phyloP scores from a whole-genome alignment of 2,888 invertebrate genomes.

The Hololepta plana region DNA sequence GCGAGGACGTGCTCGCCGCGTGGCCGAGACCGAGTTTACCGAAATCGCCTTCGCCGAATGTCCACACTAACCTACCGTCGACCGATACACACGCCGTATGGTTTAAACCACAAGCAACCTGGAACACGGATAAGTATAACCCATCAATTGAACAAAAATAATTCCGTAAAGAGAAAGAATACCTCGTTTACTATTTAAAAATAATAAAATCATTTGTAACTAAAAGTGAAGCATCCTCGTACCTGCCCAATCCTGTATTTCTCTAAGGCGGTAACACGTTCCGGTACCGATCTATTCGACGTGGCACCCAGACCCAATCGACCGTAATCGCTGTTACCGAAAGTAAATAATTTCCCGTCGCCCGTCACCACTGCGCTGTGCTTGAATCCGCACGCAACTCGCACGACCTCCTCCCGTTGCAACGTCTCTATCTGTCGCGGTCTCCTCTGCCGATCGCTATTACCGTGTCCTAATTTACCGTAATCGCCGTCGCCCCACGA shows the following conservation, averaged over 20 bases:
- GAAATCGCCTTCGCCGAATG: constrained; percentile 46
- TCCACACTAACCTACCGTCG: constrained; percentile 40
- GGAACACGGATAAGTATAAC: too few species aligned
- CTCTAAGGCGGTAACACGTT: constrained; percentile 32
- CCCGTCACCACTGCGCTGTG: constrained; percentile 44
- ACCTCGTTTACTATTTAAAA: too few species aligned
- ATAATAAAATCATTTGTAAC: constrained; percentile 16
- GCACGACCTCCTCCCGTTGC: constrained; percentile 38
- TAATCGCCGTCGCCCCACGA: constrained; percentile 50
- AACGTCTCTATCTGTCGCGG: constrained; percentile 43
- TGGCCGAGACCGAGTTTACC: constrained; percentile 38
- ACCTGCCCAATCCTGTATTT: constrained; percentile 31
- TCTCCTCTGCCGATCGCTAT: constrained; percentile 39
- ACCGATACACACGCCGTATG: constrained; percentile 40
- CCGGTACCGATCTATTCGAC: constrained; percentile 41
- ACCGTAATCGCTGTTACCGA: constrained; percentile 47
- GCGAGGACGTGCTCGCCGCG: constrained; percentile 27
- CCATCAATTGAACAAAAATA: constrained; percentile 11
- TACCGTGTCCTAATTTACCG: constrained; percentile 46
- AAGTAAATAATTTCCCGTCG: constrained; percentile 43
- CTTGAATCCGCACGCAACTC: constrained; percentile 43
- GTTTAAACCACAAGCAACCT: constrained; percentile 44
- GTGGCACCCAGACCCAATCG: constrained; percentile 38
- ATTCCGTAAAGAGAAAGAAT: too few species aligned
- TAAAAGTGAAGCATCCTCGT: too few species aligned